Conservation (phyloP, 2,888 invertebrate genomes). For the Drosophila atripex region DNA sequence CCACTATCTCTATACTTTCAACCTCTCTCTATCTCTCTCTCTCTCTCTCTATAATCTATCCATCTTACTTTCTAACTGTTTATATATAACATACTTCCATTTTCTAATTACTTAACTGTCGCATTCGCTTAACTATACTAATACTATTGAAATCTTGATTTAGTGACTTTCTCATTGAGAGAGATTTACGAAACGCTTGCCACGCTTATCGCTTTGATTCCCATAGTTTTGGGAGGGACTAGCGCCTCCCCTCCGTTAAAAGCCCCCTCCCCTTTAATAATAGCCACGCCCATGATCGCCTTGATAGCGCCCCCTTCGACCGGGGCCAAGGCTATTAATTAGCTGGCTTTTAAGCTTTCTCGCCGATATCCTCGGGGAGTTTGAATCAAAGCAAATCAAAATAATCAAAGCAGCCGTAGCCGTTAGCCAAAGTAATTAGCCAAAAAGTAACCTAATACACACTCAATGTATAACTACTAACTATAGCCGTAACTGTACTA, state of each 20-base stretch:
- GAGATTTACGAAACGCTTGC: constrained; percentile 25
- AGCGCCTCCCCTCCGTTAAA: background rate
- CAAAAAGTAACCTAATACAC: constrained; percentile 18
- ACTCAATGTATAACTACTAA: constrained; percentile 40
- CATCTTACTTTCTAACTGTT: background rate
- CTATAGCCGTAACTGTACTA: constrained; percentile 48
- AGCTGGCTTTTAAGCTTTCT: constrained; percentile 15
- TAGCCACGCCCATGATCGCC: constrained; percentile 13
- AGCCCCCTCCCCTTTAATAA: background rate
- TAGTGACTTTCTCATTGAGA: constrained; percentile 1
- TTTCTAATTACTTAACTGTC: constrained; percentile 16
- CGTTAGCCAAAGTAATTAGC: constrained; percentile 9
- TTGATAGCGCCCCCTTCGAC: constrained; percentile 15
- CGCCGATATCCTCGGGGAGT: background rate
- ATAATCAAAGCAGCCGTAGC: constrained; percentile 17
- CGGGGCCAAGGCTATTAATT: constrained; percentile 14
- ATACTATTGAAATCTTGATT: constrained; percentile 7
- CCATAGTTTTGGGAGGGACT: constrained; percentile 1
- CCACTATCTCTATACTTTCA: constrained; percentile 9
- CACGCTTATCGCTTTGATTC: constrained; percentile 36
- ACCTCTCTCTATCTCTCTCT: constrained; percentile 20
- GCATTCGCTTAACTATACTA: constrained; percentile 18
- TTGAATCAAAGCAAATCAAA: constrained; percentile 11
- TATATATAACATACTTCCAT: background rate
- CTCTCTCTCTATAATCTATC: constrained; percentile 19